A percentile compares a stretch with the other conserved stretches of the same genome.
These are phyloP conservation scores for Cyanoramphus novaezelandiae DNA, from an alignment of 2,113 vertebrate species.

Conservation along the genomic window DNA sequence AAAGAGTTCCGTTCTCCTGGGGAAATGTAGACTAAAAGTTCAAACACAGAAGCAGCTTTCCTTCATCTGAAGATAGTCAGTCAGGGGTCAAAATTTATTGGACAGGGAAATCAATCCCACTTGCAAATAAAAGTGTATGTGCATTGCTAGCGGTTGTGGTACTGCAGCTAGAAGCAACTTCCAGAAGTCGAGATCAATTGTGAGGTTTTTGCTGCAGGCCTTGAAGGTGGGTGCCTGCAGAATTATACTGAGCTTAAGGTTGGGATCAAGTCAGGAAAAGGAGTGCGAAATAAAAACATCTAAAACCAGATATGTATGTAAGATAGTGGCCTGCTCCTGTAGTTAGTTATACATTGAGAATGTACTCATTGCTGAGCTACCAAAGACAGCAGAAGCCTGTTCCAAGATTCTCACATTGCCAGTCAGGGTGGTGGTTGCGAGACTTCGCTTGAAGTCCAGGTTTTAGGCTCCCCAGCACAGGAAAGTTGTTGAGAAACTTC, in stretches of 20 bases:
- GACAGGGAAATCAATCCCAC: conserved; percentile 19
- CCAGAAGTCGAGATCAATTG: neutral
- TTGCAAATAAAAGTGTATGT: neutral
- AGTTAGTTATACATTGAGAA: neutral
- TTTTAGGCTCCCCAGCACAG: neutral
- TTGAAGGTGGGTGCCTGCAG: neutral
- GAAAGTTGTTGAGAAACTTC: neutral
- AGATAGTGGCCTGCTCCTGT: neutral
- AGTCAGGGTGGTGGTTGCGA: neutral
- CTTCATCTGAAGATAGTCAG: neutral
- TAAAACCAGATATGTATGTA: neutral
- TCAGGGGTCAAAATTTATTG: neutral
- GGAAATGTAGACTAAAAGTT: neutral
- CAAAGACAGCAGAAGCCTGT: neutral
- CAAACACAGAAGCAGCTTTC: neutral
- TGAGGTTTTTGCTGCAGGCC: neutral
- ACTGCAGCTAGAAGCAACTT: neutral
- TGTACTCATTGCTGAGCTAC: neutral
- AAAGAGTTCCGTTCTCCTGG: neutral
- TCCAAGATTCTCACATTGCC: neutral
- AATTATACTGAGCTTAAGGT: neutral
- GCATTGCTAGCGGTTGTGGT: neutral
- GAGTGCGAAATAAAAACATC: neutral
- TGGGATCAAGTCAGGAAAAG: neutral
- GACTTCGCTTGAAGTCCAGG: neutral